Evolutionary conservation across 2,888 invertebrate species (phyloP).

Genomic region (Scaptomyza reducta): DNA sequence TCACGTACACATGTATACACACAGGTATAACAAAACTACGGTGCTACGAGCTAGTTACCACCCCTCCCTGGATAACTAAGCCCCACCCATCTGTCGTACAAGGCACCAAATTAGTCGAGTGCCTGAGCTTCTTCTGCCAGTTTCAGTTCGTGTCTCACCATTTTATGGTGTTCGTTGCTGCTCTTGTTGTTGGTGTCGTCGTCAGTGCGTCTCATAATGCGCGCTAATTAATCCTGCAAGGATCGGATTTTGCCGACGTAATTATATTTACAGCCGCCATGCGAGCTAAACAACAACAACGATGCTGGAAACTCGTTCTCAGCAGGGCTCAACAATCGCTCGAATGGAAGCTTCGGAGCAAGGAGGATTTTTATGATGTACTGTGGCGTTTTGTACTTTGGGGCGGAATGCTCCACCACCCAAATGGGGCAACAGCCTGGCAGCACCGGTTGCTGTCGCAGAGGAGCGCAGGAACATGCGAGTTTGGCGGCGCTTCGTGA

Average conservation of each 20-base stretch:
- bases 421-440: slow-evolving; percentile 48
- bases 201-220: slow-evolving; percentile 82
- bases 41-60: slow-evolving; percentile 59
- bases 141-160: slow-evolving; percentile 29
- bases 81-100: slow-evolving; percentile 16
- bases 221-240: slow-evolving; percentile 84
- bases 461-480: slow-evolving; percentile 69
- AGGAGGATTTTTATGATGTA: slow-evolving; percentile 54
- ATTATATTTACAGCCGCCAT: slow-evolving; percentile 81
- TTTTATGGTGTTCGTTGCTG: slow-evolving; percentile 1
- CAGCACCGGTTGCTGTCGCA: slow-evolving; percentile 56
- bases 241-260: slow-evolving; percentile 83
- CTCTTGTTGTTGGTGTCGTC: slow-evolving; percentile 39
- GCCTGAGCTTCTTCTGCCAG: slow-evolving; percentile 22
- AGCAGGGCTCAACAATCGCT: slow-evolving; percentile 29
- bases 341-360: slow-evolving; percentile 1
- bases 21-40: slow-evolving; percentile 45
- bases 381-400: slow-evolving; percentile 38
- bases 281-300: slow-evolving; percentile 61
- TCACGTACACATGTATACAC: slow-evolving; percentile 64
- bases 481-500: slow-evolving; percentile 59
- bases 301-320: slow-evolving; percentile 29
- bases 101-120: slow-evolving; percentile 55
- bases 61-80: slow-evolving; percentile 44
- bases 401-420: slow-evolving; percentile 14